phyloP scores from a whole-genome alignment of 2,113 vertebrate species.

The Colinus virginianus region DNA sequence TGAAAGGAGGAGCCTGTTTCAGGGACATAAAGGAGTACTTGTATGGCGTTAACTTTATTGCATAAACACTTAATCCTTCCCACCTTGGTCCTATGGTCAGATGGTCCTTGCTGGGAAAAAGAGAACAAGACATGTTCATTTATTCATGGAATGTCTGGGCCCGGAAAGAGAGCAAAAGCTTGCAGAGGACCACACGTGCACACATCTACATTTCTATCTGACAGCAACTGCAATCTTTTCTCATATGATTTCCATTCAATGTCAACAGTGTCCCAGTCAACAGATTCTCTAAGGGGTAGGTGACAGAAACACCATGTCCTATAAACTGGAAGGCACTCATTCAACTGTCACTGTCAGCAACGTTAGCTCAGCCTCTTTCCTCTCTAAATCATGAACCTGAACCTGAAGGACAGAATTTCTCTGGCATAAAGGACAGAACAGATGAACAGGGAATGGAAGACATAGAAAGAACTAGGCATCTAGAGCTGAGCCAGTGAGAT shows the following conservation, averaged over 20 bases:
- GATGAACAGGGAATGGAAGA: not conserved
- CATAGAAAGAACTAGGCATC: not conserved
- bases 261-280: not conserved
- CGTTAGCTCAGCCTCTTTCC: slow-evolving; percentile 6
- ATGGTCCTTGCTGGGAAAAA: not conserved
- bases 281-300: not conserved
- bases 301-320: not conserved
- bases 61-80: slow-evolving; percentile 54
- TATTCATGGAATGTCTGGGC: not conserved
- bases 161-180: not conserved
- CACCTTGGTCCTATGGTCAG: slow-evolving; percentile 2
- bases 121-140: not conserved
- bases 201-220: accelerated
- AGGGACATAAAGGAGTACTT: slow-evolving; percentile 54
- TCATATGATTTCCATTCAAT: not conserved
- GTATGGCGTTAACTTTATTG: slow-evolving; percentile 34
- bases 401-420: slow-evolving; percentile 13
- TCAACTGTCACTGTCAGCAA: not conserved
- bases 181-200: not conserved
- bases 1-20: slow-evolving; percentile 45
- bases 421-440: not conserved
- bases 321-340: not conserved
- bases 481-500: not conserved
- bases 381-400: not conserved
- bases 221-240: not conserved